Evolutionary conservation across 2,888 invertebrate species (phyloP).

Genomic region (Drosophila fulvimacula): DNA sequence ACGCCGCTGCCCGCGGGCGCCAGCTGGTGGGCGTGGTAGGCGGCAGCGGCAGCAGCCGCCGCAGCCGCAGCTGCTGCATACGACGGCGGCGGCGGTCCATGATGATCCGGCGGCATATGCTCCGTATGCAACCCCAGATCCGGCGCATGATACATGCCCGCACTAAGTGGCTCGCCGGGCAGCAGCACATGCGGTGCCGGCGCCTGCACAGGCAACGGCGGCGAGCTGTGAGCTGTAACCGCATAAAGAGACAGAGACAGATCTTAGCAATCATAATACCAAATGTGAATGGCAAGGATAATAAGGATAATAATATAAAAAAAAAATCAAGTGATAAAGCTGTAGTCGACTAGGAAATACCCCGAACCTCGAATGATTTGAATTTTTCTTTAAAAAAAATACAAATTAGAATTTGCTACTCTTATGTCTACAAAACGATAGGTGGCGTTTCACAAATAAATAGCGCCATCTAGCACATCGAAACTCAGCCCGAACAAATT

Average conservation of each 20-base stretch:
- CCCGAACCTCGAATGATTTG: no score
- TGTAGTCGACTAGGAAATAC: no score
- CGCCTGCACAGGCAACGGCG: conserved; percentile 71
- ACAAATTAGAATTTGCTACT: no score
- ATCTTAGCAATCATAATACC: not conserved
- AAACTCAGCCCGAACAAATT: no score
- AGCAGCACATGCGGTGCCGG: conserved; percentile 58
- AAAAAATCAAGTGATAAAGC: no score
- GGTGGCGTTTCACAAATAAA: no score
- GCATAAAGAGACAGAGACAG: not conserved
- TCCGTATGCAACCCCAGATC: conserved; percentile 80
- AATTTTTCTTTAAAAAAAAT: no score
- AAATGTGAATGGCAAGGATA: no score
- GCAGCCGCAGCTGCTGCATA: conserved; percentile 80
- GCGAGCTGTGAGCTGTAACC: conserved; percentile 68
- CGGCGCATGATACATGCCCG: conserved; percentile 80
- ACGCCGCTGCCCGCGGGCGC: conserved; percentile 71
- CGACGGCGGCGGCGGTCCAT: conserved; percentile 81
- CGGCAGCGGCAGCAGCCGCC: conserved; percentile 81
- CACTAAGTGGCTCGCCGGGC: conserved; percentile 75
- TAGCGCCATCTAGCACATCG: no score
- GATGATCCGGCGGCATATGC: conserved; percentile 74
- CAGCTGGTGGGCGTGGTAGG: conserved; percentile 82
- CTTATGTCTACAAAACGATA: no score
- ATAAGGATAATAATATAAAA: no score